Conservation (phyloP, 2,888 invertebrate genomes). For the Prenolepis imparis region DNA sequence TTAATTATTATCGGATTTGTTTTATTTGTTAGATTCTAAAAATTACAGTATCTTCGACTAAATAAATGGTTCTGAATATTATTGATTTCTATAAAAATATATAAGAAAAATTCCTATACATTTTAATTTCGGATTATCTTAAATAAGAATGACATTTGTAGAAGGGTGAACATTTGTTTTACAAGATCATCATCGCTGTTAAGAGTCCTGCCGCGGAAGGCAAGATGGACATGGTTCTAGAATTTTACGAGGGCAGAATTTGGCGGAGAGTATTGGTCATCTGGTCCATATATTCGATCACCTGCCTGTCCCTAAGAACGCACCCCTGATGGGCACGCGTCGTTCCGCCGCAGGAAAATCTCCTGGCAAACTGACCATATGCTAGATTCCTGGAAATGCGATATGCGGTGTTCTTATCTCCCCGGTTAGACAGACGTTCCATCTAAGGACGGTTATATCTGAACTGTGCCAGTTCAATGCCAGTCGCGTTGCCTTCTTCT, state of each 20-base stretch:
- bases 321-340: slow-evolving; percentile 81
- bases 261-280: slow-evolving; percentile 73
- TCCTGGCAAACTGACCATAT: slow-evolving; percentile 76
- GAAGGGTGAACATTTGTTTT: background rate
- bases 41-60: background rate
- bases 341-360: slow-evolving; percentile 67
- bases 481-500: background rate
- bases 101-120: background rate
- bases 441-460: background rate
- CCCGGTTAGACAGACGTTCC: slow-evolving; percentile 64
- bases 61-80: slow-evolving; percentile 31
- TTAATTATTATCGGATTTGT: background rate
- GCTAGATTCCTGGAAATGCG: slow-evolving; percentile 74
- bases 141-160: background rate
- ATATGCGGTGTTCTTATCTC: slow-evolving; percentile 72
- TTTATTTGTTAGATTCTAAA: background rate
- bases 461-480: background rate
- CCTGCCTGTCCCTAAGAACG: slow-evolving; percentile 78
- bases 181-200: slow-evolving; percentile 19
- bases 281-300: slow-evolving; percentile 77
- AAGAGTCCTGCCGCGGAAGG: background rate
- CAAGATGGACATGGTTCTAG: background rate
- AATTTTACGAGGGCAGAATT: slow-evolving; percentile 58
- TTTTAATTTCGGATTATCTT: background rate
- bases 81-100: background rate